Conservation (phyloP, 2,888 invertebrate species). For the Anagyrus pseudococci region DNA sequence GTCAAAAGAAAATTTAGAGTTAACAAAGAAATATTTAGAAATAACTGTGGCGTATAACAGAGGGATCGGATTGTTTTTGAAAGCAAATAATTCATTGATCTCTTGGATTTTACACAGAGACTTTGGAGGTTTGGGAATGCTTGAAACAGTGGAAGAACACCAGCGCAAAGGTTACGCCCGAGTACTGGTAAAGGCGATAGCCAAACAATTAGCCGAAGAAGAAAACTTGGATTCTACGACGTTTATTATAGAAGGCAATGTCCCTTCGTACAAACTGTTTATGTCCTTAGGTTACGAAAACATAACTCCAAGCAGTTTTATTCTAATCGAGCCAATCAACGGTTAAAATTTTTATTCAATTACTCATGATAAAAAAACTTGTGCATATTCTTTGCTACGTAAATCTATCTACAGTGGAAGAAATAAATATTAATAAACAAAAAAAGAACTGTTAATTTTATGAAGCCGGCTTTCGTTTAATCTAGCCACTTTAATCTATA, state of each 20-base stretch:
- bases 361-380: no score
- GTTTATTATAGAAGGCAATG: constrained; percentile 53
- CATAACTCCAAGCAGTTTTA: neutral
- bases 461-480: no score
- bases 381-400: no score
- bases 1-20: constrained; percentile 44
- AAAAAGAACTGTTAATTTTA: no score
- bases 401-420: no score
- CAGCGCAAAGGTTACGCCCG: constrained; percentile 56
- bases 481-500: no score
- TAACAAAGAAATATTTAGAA: constrained; percentile 43
- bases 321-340: no score
- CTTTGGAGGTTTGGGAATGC: constrained; percentile 52
- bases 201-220: constrained; percentile 53
- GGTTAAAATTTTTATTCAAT: no score
- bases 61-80: constrained; percentile 58
- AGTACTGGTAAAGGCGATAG: constrained; percentile 51
- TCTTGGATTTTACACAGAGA: constrained; percentile 58
- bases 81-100: constrained; percentile 51
- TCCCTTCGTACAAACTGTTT: constrained; percentile 54
- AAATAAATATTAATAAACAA: no score
- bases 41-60: constrained; percentile 54
- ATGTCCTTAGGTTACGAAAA: neutral
- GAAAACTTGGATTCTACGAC: constrained; percentile 49
- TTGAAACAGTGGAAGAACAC: constrained; percentile 55